phyloP scores from a whole-genome alignment of 1,140 invertebrate species.

The Aphelinus certus region DNA sequence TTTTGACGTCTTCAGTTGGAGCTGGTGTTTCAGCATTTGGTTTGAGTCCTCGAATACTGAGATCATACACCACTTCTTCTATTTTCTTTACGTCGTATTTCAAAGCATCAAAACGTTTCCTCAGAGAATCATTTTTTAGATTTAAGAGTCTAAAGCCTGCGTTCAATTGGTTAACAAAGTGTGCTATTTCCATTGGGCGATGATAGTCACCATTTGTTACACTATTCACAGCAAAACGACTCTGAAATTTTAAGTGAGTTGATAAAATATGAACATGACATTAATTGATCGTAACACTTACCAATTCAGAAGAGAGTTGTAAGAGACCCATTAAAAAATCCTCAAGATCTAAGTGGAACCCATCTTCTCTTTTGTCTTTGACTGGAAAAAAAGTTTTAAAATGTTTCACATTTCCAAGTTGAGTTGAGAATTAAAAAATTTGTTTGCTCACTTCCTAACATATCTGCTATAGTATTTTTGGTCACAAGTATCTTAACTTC shows the following conservation, averaged over 20 bases:
- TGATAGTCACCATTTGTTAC: constrained; percentile 87
- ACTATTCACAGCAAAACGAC: constrained; percentile 86
- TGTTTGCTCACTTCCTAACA: constrained; percentile 75
- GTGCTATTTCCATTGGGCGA: constrained; percentile 82
- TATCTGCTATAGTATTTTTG: constrained; percentile 79
- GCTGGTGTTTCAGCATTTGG: constrained; percentile 44
- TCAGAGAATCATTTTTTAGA: constrained; percentile 88
- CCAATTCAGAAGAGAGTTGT: constrained; percentile 83
- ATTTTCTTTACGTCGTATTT: constrained; percentile 96
- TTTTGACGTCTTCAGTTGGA: neutral
- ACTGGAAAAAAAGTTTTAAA: constrained; percentile 61
- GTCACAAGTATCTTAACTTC: constrained; percentile 79
- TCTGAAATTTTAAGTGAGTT: constrained; percentile 62
- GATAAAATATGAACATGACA: constrained; percentile 1
- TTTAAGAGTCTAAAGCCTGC: constrained; percentile 88
- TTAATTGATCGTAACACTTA: constrained; percentile 52
- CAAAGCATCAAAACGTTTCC: constrained; percentile 88
- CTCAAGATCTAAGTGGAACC: constrained; percentile 90
- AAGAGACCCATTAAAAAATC: constrained; percentile 89
- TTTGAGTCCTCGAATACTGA: constrained; percentile 84
- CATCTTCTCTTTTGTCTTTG: constrained; percentile 69
- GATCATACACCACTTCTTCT: constrained; percentile 93
- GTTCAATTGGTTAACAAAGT: constrained; percentile 87
- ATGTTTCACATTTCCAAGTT: neutral
- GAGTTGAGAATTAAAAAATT: constrained; percentile 18